A percentile compares a stretch with the other conserved stretches of the same genome.
Conservation (phyloP, 1,140 invertebrate species). For the Drosophila chauvacae region DNA sequence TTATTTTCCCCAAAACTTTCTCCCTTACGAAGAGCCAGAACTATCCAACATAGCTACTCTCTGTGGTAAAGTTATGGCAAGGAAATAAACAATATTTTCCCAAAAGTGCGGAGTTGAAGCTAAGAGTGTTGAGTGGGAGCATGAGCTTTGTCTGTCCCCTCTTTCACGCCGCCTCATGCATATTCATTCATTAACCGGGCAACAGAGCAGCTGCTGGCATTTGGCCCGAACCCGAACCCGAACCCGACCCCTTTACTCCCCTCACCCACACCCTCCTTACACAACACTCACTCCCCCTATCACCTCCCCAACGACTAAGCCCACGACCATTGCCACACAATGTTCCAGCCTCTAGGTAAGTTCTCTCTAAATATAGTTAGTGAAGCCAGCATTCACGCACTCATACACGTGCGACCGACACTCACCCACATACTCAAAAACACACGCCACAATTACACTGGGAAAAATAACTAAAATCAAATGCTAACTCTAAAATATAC, state of each 20-base stretch:
- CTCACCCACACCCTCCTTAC: background rate
- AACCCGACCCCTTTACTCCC: background rate
- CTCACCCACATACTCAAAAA: conserved; percentile 25
- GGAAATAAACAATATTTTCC: background rate
- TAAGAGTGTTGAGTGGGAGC: background rate
- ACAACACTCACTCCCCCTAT: conserved; percentile 8
- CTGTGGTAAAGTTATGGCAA: background rate
- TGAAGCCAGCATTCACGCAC: conserved; percentile 25
- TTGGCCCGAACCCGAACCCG: conserved; percentile 34
- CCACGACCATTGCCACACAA: conserved; percentile 12
- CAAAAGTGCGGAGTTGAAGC: background rate
- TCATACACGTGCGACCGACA: conserved; percentile 32
- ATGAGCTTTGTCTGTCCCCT: background rate
- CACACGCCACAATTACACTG: conserved; percentile 11
- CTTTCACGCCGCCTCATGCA: conserved; percentile 55
- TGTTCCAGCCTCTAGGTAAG: conserved; percentile 37
- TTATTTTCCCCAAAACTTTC: background rate
- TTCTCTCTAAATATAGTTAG: conserved; percentile 61
- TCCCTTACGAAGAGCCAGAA: background rate
- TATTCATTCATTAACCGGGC: conserved; percentile 77
- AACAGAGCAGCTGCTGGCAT: conserved; percentile 70
- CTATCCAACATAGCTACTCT: background rate
- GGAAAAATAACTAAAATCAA: background rate
- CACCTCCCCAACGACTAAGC: background rate
- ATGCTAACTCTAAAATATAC: background rate